Base-by-base conservation (phyloP, 1,140 invertebrate genomes). In the Drosophila albomicans region DNA sequence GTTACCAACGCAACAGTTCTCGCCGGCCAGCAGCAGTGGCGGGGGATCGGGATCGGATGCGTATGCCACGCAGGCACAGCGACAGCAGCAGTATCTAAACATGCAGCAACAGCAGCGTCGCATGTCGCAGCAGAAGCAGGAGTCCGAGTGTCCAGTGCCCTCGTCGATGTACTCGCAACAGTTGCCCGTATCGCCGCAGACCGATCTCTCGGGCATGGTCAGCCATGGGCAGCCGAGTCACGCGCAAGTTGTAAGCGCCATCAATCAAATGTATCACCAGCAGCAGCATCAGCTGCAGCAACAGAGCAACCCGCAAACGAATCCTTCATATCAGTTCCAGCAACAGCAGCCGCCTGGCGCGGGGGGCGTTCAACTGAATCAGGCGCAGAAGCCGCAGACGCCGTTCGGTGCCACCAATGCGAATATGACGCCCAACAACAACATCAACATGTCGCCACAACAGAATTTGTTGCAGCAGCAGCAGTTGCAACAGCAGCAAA, bases 141-240 rank as follows among this genome's bases (percentile, higher is more conserved):
- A 92, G 30, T 71, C 85, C 0, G 91, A 92, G 15, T 92, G 86
- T 56, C 81, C 84, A 0, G 81, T 92, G 54, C 91, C 87, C 3
- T 87, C 85, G 48, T 87, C 90, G 13, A 91, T 91, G 86, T 91
- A 92, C 73, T 88, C 91, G 61, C 91, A 92, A 54, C 89, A 91
- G 71, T 51, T 88, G 68, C 91, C 88, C 51, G 84, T 92, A 20
- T 88, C 91, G 6, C 91, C 91, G 54, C 91, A 92, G 75, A 91
- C 91, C 10, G 91, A 92, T 64, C 79, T 92, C n/a, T 82, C 86
- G 1, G 69, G 75, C 0, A 46, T 91, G 69, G 79, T 92, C 1
- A 92, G 71, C 56, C 91, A 91, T 66, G 77, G 35, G 5, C 88
- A 91, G 72, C 84, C 80, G 6, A 85, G 77, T 7, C 85, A 92